Percentiles rank a stretch among this genome's conserved stretches.
phyloP scores from a whole-genome alignment of 2,113 vertebrate genomes.

The Pseudorasbora parva region DNA sequence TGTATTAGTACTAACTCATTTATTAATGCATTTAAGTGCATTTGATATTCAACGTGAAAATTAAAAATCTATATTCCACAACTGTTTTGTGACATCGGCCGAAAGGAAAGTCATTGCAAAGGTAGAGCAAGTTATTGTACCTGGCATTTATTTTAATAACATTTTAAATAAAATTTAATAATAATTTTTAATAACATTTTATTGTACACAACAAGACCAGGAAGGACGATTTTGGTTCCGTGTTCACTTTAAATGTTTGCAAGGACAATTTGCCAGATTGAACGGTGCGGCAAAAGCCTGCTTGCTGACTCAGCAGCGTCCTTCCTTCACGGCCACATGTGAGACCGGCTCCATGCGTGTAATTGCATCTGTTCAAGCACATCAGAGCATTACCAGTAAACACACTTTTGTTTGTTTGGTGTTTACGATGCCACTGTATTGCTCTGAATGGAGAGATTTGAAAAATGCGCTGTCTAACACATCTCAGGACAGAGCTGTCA shows the following conservation, averaged over 20 bases:
- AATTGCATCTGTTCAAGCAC: constrained; percentile 35
- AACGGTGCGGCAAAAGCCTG: background rate
- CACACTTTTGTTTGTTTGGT: constrained; percentile 23
- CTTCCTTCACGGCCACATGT: constrained; percentile 19
- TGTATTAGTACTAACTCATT: too few relatives aligned
- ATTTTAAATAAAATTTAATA: too few relatives aligned
- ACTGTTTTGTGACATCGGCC: background rate
- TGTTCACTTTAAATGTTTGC: constrained; percentile 22
- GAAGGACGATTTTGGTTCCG: background rate
- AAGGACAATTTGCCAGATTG: background rate
- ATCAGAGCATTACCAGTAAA: constrained; percentile 31
- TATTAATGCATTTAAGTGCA: too few relatives aligned
- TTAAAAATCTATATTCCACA: background rate
- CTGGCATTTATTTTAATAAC: too few relatives aligned
- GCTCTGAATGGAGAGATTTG: constrained; percentile 13
- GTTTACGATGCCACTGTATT: background rate
- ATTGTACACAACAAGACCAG: background rate
- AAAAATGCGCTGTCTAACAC: background rate
- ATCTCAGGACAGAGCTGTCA: constrained; percentile 23
- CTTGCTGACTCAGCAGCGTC: constrained; percentile 43
- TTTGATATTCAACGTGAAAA: too few relatives aligned
- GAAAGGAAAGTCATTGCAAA: background rate
- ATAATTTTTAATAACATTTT: background rate
- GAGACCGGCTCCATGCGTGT: background rate
- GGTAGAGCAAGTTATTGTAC: background rate